Conservation (phyloP, 1,140 invertebrate species). For the Akabosia matsudoensis region DNA sequence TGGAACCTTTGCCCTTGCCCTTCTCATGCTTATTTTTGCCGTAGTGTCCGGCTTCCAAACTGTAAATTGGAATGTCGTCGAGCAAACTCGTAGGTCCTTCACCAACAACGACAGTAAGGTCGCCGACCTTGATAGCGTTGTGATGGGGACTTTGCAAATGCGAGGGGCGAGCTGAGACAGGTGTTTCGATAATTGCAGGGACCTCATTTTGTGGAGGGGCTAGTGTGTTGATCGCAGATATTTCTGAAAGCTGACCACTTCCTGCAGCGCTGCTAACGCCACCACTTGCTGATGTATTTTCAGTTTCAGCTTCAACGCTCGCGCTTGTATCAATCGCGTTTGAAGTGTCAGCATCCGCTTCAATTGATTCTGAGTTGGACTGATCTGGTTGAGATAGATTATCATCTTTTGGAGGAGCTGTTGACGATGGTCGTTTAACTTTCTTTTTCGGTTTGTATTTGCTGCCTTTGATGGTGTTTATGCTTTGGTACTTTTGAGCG, state of each 20-base stretch:
- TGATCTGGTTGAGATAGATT: not conserved
- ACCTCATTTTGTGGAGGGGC: not conserved
- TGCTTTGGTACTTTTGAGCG: not conserved
- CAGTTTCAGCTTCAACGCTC: too few species aligned
- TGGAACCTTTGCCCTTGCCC: not conserved
- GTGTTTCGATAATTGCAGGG: not conserved
- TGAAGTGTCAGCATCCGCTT: not conserved
- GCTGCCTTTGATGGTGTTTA: not conserved
- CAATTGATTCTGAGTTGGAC: not conserved
- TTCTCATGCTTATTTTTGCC: too few species aligned
- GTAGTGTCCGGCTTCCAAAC: too few species aligned
- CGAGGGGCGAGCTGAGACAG: not conserved
- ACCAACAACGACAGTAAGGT: not conserved
- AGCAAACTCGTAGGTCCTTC: not conserved
- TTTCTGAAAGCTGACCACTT: not conserved
- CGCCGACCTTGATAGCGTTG: not conserved
- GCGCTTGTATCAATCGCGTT: too few species aligned
- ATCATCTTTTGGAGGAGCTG: not conserved
- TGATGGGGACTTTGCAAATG: not conserved
- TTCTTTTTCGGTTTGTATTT: not conserved
- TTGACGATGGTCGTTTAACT: not conserved
- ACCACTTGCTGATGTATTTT: too few species aligned
- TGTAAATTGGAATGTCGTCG: not conserved
- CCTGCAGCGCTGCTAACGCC: too few species aligned
- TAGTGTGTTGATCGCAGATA: not conserved